Conservation (phyloP, 2,888 invertebrate species). For the Drosophila borealis region DNA sequence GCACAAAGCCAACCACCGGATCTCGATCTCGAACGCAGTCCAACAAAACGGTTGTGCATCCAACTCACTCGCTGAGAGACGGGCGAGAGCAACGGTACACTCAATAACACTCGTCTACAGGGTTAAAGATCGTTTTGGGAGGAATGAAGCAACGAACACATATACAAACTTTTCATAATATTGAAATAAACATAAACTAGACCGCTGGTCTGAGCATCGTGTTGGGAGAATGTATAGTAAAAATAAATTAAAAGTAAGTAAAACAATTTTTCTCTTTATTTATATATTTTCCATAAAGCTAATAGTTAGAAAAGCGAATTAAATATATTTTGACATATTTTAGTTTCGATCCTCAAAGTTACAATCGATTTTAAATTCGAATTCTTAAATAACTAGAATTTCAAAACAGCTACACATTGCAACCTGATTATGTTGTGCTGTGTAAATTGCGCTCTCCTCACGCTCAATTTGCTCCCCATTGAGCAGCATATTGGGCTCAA, state of each 20-base stretch:
- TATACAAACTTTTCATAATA: too few species aligned
- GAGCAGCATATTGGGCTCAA: constrained; percentile 11
- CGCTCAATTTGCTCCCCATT: constrained; percentile 19
- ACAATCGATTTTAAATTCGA: too few species aligned
- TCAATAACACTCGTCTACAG: constrained; percentile 56
- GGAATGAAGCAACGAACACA: too few species aligned
- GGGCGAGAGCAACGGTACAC: constrained; percentile 34
- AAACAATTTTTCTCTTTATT: neutral
- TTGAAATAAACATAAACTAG: too few species aligned
- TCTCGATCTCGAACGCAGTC: constrained; percentile 28
- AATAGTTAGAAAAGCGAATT: too few species aligned
- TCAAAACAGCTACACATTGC: neutral
- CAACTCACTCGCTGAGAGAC: constrained; percentile 11
- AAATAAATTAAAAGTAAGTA: neutral
- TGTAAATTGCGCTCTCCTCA: constrained; percentile 15
- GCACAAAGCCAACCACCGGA: constrained; percentile 33
- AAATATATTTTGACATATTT: neutral
- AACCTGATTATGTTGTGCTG: constrained; percentile 11
- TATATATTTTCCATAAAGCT: too few species aligned
- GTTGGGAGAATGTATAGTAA: neutral
- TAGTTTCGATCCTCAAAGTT: neutral
- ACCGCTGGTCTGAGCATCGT: neutral
- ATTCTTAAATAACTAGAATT: too few species aligned
- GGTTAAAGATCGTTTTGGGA: neutral
- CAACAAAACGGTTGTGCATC: constrained; percentile 32